Evolutionary conservation across 2,113 vertebrate species (phyloP), one percentile per base, ranked within the genome.

Genomic region (Mobula birostris): DNA sequence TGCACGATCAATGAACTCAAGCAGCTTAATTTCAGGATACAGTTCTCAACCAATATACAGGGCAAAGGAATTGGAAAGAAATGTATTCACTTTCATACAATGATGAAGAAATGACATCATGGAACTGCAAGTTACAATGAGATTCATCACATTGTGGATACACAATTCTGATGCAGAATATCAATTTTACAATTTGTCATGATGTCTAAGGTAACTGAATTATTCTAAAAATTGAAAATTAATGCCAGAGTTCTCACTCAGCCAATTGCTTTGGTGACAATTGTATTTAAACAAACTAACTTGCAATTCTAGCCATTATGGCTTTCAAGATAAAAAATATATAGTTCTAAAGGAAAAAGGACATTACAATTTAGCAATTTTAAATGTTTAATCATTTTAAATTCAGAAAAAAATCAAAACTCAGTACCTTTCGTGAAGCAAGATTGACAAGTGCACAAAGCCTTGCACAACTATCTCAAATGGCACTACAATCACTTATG

Each of bases 301-400:
- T 61, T 63, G 63, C 29, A 56, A 32, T 66, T n/a, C 29, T 61
- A 11, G 56, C 24, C 24, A 58, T 27, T 14, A 90, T 61, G 58
- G 11, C 29, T 85, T 85, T 17, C 85, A 63, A 61, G 61, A 32
- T 8, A 83, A 15, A 63, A 88, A n/a, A 63, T 61, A 19, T 32
- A 7, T 0, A 32, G 29, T 66, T n/a, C 19, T 32, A 79, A 79
- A 79, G 36, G 1, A 79, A 32, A 32, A 11, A 14, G 15, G 77
- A 66, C 85, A 66, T 87, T 63, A 3, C 61, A 90, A 88, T 90
- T 90, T 66, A 66, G 29, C 7, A 4, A 29, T 29, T 90, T 90
- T 90, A 61, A 66, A 32, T 24, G 19, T 88, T 90, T 90, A 90
- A 93, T 93, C 21, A 74, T 24, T 74, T 74, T 70, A 48, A 74